Percentiles rank a stretch among this genome's conserved stretches.
phyloP scores from a whole-genome alignment of 92 coral and sea anemone species.

The Paramuricea clavata region DNA sequence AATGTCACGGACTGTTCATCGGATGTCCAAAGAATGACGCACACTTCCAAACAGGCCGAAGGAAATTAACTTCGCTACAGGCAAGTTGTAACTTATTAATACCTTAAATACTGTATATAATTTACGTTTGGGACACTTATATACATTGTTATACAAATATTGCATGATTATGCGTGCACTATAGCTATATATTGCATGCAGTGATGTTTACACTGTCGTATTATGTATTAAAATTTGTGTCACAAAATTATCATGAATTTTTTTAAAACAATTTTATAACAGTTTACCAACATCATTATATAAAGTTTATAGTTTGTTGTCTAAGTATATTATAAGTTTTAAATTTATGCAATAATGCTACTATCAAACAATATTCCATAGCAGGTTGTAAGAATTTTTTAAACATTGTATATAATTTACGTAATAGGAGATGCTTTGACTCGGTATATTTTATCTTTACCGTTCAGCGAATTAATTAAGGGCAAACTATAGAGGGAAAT shows the following conservation, averaged over 20 bases:
- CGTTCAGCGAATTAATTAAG: too few relatives aligned
- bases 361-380: neutral
- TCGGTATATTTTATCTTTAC: too few relatives aligned
- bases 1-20: neutral
- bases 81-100: neutral
- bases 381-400: conserved; percentile 3
- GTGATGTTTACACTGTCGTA: too few relatives aligned
- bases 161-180: too few relatives aligned
- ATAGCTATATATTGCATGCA: too few relatives aligned
- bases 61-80: neutral
- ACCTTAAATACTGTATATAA: neutral
- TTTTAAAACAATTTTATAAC: too few relatives aligned
- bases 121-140: neutral
- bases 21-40: neutral
- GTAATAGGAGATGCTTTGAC: neutral
- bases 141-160: too few relatives aligned
- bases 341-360: neutral
- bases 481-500: too few relatives aligned
- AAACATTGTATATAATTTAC: neutral
- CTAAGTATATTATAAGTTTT: neutral
- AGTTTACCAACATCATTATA: neutral
- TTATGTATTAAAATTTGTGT: too few relatives aligned
- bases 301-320: neutral
- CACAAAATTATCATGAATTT: too few relatives aligned
- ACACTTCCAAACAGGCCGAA: neutral